These are phyloP conservation scores for Onchidella celtica DNA, from an alignment of 2,888 invertebrate genomes.

Conservation along the genomic window DNA sequence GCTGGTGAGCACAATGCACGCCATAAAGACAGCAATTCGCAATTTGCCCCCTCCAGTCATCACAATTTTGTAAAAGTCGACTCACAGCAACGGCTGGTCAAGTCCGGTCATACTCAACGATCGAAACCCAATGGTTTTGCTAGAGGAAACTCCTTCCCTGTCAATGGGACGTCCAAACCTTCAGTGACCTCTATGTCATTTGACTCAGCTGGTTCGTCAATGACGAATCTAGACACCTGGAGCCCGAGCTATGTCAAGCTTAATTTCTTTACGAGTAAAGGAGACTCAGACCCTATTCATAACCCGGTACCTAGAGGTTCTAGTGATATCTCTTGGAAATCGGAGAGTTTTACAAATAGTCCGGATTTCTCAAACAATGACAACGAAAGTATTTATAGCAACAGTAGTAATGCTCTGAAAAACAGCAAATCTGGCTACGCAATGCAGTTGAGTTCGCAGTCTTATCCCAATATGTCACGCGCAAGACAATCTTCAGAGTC, in stretches of 20 bases:
- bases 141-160: not conserved
- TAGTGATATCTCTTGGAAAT: not conserved
- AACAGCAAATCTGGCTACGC: conserved; percentile 9
- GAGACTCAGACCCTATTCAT: not conserved
- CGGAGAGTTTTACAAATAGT: not conserved
- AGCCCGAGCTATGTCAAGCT: conserved; percentile 50
- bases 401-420: not conserved
- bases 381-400: not conserved
- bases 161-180: not conserved
- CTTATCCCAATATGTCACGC: not conserved
- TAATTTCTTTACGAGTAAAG: conserved; percentile 40
- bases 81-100: not conserved
- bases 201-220: conserved; percentile 10
- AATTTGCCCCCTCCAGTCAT: not conserved
- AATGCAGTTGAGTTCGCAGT: not conserved
- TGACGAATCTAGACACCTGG: conserved; percentile 47
- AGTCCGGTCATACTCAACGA: not conserved
- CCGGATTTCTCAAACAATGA: not conserved
- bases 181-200: not conserved
- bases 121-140: not conserved
- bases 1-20: not conserved
- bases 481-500: conserved; percentile 9
- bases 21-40: not conserved
- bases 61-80: not conserved
- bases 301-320: conserved; percentile 27